phyloP scores from a whole-genome alignment of 2,888 invertebrate species.

The Tribolium freemani region DNA sequence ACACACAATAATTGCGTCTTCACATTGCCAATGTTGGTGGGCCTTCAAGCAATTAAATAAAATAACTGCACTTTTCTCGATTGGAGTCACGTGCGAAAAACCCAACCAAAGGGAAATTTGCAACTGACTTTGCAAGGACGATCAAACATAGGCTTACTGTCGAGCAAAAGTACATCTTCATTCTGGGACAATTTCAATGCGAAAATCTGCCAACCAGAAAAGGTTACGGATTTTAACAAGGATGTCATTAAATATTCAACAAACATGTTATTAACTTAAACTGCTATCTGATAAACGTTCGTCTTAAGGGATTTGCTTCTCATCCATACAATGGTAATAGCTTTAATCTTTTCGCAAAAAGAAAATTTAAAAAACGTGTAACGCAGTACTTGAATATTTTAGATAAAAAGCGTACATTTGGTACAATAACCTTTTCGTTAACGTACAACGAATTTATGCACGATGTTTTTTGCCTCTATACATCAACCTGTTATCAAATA shows the following conservation, averaged over 20 bases:
- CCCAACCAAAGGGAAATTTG: neutral
- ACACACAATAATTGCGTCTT: conserved; percentile 33
- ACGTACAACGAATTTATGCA: neutral
- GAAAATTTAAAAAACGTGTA: no score
- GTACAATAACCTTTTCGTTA: conserved; percentile 1
- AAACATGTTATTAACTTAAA: conserved; percentile 30
- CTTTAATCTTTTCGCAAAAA: no score
- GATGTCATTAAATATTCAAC: conserved; percentile 31
- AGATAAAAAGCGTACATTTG: no score
- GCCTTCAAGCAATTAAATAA: conserved; percentile 20
- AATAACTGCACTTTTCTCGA: conserved; percentile 7
- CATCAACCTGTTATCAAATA: neutral
- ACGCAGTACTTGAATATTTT: no score
- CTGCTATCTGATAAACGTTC: conserved; percentile 11
- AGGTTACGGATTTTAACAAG: conserved; percentile 36
- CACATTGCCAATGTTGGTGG: conserved; percentile 34
- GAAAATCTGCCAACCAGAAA: conserved; percentile 33
- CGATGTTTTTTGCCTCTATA: neutral
- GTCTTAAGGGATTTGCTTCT: neutral
- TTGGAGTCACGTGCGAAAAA: neutral
- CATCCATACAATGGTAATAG: no score
- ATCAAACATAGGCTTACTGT: neutral
- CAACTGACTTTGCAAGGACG: neutral
- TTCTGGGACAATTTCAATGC: conserved; percentile 13
- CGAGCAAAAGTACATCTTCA: conserved; percentile 1